Percentiles rank a stretch among this genome's conserved stretches.
phyloP scores from a whole-genome alignment of 2,888 invertebrate genomes.

The Perizoma flavofasciatum region DNA sequence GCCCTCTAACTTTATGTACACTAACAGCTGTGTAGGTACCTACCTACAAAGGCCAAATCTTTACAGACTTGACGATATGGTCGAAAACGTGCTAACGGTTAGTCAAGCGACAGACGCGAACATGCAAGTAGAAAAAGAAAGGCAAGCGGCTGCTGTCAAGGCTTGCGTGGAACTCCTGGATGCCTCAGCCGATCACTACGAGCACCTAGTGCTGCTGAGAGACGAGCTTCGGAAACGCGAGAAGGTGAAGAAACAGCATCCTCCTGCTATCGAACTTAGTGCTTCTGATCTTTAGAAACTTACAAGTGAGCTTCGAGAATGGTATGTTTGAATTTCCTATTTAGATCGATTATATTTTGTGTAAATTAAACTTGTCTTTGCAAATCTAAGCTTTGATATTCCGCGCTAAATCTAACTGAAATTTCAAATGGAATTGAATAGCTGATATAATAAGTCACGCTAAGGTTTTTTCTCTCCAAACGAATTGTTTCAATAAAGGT shows the following conservation, averaged over 20 bases:
- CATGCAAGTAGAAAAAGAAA: constrained; percentile 59
- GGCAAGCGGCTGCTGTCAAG: constrained; percentile 60
- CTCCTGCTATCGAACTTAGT: constrained; percentile 64
- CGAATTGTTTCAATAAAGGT: constrained; percentile 24
- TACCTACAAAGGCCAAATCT: neutral
- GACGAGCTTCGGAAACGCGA: constrained; percentile 63
- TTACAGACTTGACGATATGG: constrained; percentile 69
- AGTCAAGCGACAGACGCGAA: constrained; percentile 62
- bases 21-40: too few species aligned
- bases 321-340: constrained; percentile 5
- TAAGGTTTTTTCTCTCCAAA: constrained; percentile 6
- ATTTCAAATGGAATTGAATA: constrained; percentile 2
- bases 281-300: constrained; percentile 39
- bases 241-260: constrained; percentile 47
- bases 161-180: constrained; percentile 67
- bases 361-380: constrained; percentile 7
- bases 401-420: constrained; percentile 1
- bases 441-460: neutral
- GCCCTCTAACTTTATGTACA: too few species aligned
- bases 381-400: constrained; percentile 7
- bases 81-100: constrained; percentile 62
- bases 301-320: neutral
- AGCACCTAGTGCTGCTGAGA: constrained; percentile 63
- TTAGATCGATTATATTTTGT: neutral
- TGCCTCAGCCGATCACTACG: constrained; percentile 69